Evolutionary conservation across 2,888 invertebrate species (phyloP), one percentile per base, ranked within the genome.

Genomic region (Itoplectis maculator): DNA sequence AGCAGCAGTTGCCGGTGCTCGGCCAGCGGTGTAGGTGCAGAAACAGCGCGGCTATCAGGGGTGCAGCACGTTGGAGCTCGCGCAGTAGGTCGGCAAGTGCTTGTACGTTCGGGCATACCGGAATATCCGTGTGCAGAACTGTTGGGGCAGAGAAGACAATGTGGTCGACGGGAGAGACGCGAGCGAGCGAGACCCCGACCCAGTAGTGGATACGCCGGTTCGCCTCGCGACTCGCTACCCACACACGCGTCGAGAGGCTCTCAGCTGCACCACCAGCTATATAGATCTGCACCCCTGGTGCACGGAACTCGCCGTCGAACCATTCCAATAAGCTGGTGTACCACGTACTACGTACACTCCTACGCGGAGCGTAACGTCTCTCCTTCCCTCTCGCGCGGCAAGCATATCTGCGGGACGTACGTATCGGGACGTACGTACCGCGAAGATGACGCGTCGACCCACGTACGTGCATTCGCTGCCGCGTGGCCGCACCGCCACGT

Each of bases 51-150:
- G 68, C 75, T 79, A 79, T 82, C 82, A 76, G 79, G 79, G 72
- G 51, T 79, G 75, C 76, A 76, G 75, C 82, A 72, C 79, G 75
- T 79, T 79, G 51, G 61, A 79, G 79, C 70, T 70, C 79, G 51
- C 82, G 75, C n/a, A n/a, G n/a, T 82, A 82, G 79, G 79, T 79
- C 49, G 79, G 82, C 75, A 82, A 82, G 82, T 82, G 79, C 79
- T 79, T 82, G 72, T 82, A 79, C 76, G 51, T 76, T 54, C 37
- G 29, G 59, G 75, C 75, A 82, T 82, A 72, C 79, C 70, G 68
- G 75, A 79, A 70, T 72, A 72, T 72, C 23, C 29, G 37, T 23
- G 37, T 23, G 49, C 15, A 66, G 49, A 70, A 61, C 61, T 61
- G 56, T 49, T 70, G 13, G 56, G 65, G n/a, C n/a, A 29, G 29